Base-by-base conservation (phyloP, 2,797 vertebrate species). In the Macroramphosus scolopax region DNA sequence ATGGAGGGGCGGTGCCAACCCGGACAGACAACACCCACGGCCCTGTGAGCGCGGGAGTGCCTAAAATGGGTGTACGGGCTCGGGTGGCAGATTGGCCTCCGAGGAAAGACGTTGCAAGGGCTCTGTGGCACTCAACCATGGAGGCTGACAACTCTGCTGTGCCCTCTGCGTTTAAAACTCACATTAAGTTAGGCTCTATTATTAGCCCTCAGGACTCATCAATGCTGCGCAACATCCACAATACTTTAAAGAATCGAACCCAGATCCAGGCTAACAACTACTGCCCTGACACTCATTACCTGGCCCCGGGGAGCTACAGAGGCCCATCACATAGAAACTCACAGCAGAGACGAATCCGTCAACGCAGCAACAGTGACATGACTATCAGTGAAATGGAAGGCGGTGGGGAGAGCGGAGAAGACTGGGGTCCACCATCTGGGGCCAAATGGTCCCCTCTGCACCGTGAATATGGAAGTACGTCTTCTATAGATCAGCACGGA, bases 1-100 rank as follows among this genome's bases (percentile, higher is more conserved):
- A 99, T 55, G 96, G 97, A 54, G 97, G 95, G 25, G 93, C 93
- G 0, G 94, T 94, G 0, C 94, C 96, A 7, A 93, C 95, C 43
- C 94, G 96, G 39, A 98, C 91, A 35, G 97, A 98, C 83, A 96
- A 85, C 1, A 63, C 87, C 44, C 87, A 88, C 64, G 84, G 79
- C 61, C 92, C 92, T 24, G 95, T 94, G 87, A 97, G 92, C 16
- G 95, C 97, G 0, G 93, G 93, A 12, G 96, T 98, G 55, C 97
- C 97, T 20, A 98, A 98, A 70, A 99, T 99, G 97, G 97, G 97
- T 2, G 97, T 99, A 15, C 91, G 97, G 63, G 97, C 97, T 61
- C 91, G 96, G 32, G 97, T 98, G 63, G 96, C 97, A 0, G 97
- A 99, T 59, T 99, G 96, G 97, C 97, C 97, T 11, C 97, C 97